These are phyloP conservation scores for Drosophila takahashii DNA, from an alignment of 1,140 invertebrate species.

Conservation along the genomic window DNA sequence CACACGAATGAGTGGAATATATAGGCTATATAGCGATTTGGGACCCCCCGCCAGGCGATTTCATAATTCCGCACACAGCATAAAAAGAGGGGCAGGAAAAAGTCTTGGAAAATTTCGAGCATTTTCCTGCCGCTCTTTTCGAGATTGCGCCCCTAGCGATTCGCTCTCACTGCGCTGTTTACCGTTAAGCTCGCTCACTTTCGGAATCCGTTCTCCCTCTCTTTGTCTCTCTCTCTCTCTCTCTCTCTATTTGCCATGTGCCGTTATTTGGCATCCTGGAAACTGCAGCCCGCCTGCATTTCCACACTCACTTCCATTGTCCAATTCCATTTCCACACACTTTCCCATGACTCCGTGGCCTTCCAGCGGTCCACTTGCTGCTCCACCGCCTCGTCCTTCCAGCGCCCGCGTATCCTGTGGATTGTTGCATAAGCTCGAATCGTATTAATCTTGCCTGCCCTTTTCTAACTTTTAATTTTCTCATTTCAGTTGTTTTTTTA, in stretches of 20 bases:
- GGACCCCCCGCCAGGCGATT: conserved; percentile 61
- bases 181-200: conserved; percentile 42
- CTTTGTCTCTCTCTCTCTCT: background rate
- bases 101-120: conserved; percentile 59
- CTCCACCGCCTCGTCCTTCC: conserved; percentile 63
- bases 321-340: conserved; percentile 11
- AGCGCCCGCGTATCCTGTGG: conserved; percentile 67
- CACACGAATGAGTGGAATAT: conserved; percentile 26
- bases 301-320: conserved; percentile 48
- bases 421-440: conserved; percentile 76
- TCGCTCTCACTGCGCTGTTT: conserved; percentile 40
- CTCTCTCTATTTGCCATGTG: conserved; percentile 34
- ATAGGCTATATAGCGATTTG: conserved; percentile 11
- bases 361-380: conserved; percentile 74
- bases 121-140: conserved; percentile 53
- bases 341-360: conserved; percentile 63
- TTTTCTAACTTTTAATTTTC: conserved; percentile 19
- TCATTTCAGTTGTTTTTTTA: conserved; percentile 52
- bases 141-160: conserved; percentile 31
- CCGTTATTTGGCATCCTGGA: conserved; percentile 65
- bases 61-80: conserved; percentile 65
- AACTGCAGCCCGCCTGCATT: conserved; percentile 66
- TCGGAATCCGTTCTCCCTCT: conserved; percentile 38
- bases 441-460: conserved; percentile 19
- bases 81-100: conserved; percentile 31